A percentile compares a stretch with the other conserved stretches of the same genome.
phyloP scores from a whole-genome alignment of 2,113 vertebrate species.

The Saccopteryx bilineata region DNA sequence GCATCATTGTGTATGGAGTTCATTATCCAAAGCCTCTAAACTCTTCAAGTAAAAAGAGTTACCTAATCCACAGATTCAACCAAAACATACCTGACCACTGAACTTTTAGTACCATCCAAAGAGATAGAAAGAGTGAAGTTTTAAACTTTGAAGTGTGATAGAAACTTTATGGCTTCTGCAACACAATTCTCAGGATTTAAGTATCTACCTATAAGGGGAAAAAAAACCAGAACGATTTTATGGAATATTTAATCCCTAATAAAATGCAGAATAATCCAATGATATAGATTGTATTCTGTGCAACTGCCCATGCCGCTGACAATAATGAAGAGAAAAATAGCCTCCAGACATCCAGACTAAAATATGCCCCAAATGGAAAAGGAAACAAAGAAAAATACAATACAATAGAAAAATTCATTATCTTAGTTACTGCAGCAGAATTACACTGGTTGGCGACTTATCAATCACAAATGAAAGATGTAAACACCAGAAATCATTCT shows the following conservation, averaged over 20 bases:
- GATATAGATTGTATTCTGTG: not conserved
- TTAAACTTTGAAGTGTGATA: not conserved
- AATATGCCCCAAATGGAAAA: not conserved
- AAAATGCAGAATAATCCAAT: not conserved
- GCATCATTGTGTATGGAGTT: not conserved
- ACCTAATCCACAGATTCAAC: not conserved
- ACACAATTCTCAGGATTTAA: conserved; percentile 12
- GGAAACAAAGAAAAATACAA: conserved; percentile 22
- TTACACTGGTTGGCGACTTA: not conserved
- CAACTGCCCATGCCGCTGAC: not conserved
- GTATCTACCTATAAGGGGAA: not conserved
- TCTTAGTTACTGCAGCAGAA: conserved; percentile 52
- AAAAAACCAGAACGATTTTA: not conserved
- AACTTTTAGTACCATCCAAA: not conserved
- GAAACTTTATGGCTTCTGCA: not conserved
- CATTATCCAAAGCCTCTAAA: not conserved
- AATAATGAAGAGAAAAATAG: not conserved
- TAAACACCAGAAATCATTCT: conserved; percentile 29
- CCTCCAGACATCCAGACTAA: not conserved
- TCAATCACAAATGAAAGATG: not conserved
- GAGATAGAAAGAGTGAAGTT: not conserved
- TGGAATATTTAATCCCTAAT: not conserved
- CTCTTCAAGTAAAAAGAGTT: conserved; percentile 15
- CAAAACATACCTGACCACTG: not conserved
- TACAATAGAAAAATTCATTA: conserved; percentile 14